Evolutionary conservation across 2,888 invertebrate genomes (phyloP), one percentile per base, ranked within the genome.

Genomic region (Euspilapteryx auroguttella): DNA sequence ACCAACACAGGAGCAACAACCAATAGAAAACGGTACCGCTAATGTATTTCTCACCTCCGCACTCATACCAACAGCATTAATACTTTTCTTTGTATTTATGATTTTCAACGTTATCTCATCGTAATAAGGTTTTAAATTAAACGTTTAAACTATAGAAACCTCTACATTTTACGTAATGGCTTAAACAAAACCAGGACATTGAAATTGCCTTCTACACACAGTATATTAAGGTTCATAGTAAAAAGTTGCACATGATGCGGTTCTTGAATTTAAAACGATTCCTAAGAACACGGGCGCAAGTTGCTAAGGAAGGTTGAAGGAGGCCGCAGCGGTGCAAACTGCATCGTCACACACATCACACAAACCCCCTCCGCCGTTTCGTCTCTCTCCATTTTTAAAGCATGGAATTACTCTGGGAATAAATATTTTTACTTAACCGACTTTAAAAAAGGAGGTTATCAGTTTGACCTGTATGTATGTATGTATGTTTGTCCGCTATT

Each of bases 31-130:
- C 71, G 68, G 68, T 57, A 73, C 68, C 71, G 65, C 75, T 76
- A 77, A 77, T 77, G 77, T 76, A 76, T 77, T 77, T 76, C 77
- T 76, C 76, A 77, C 75, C 76, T 76, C 71, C 68, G 68, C 71
- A 71, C 75, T 66, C 75, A 73, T 69, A 71, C 69, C 62, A 62
- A 59, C 50, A 53, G 50, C 51, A 41, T 52, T 53, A 58, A 56
- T 56, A 55, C 62, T 58, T 63, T 58, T 49, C n/a, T n/a, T n/a
- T 54, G 42, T 36, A 56, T 51, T 48, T 54, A 51, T 50, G 49
- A 55, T 47, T n/a, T n/a, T n/a, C n/a, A 17, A 6, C 17, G 17
- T 17, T 17, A 17, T 17, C 8, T 8, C 17, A 17, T 6, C 17
- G 17, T 5, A 6, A 17, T 17, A 17, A 17, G 8, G 17, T 17